Evolutionary conservation across 2,888 invertebrate species (phyloP), one percentile per base, ranked within the genome.

Genomic region (Euzetes globulus): DNA sequence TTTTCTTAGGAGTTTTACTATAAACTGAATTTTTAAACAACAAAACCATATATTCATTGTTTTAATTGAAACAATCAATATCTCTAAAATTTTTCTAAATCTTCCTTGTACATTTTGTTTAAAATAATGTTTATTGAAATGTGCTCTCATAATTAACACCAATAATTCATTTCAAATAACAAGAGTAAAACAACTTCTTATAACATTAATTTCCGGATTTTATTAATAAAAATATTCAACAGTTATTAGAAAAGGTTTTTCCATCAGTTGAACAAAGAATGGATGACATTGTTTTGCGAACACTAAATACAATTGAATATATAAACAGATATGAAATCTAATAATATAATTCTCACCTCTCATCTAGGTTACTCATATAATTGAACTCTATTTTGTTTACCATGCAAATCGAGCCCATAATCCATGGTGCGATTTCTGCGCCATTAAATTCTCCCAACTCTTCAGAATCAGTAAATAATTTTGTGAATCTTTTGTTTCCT

Each of bases 391-490:
- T 60, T 17, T 29, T 60, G n/a, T n/a, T 19, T 2, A 50, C 19
- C 9, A 45, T 45, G 45, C 11, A 45, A 45, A 45, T 45, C 9
- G 11, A 9, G 15, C 45, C 45, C 9, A 45, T 11, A 45, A 15
- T 45, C 45, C 45, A 45, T 9, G 9, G 9, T 15, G 29, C 70
- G 29, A 11, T 13, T 58, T 22, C 60, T 52, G 22, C 58, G n/a
- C n/a, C n/a, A n/a, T n/a, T 22, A 27, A 9, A 15, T 37, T 27
- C 19, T 45, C 73, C 73, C n/a, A 73, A 45, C 15, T 37, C 41
- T 65, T 73, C 37, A 17, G 68, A 45, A 27, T 29, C 25, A 22
- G 63, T 73, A 9, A 41, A 29, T 33, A 73, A 27, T 47, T 73
- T 65, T 17, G 73, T 73, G 33, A 63, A 73, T 19, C 15, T 45